A percentile compares a stretch with the other conserved stretches of the same genome.
phyloP scores from a whole-genome alignment of 2,797 vertebrate genomes.

The Megalops cyprinoides region DNA sequence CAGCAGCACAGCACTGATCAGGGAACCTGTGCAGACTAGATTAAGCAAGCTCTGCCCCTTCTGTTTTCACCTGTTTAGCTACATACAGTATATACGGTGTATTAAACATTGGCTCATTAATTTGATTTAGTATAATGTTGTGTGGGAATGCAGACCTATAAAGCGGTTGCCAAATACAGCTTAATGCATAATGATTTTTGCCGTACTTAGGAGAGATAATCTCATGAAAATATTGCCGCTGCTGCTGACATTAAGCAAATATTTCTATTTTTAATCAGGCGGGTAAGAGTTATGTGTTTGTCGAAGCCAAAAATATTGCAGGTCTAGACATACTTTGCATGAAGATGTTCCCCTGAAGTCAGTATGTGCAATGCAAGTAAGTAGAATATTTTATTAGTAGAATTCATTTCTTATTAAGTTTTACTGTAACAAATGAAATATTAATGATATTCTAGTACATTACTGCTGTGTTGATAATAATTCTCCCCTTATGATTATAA shows the following conservation, averaged over 20 bases:
- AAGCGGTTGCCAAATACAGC: neutral
- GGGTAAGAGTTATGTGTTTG: neutral
- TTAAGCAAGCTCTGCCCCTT: too few species aligned
- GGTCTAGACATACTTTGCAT: neutral
- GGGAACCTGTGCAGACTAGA: too few species aligned
- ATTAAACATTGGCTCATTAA: neutral
- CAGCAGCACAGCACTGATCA: neutral
- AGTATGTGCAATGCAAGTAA: neutral
- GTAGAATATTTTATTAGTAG: too few species aligned
- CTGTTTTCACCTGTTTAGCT: neutral
- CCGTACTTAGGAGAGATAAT: neutral
- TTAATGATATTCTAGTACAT: neutral
- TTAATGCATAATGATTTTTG: neutral
- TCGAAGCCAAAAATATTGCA: neutral
- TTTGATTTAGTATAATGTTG: neutral
- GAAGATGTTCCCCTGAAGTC: neutral
- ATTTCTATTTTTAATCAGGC: neutral
- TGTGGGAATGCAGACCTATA: too few species aligned
- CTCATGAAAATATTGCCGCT: neutral
- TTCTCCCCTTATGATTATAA: neutral
- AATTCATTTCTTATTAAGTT: too few species aligned
- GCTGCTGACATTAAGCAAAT: slow-evolving; percentile 2
- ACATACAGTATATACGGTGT: too few species aligned
- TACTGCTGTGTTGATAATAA: slow-evolving; percentile 3
- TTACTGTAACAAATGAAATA: neutral